Percentiles rank a stretch among this genome's conserved stretches.
Evolutionary conservation across 2,888 invertebrate genomes (phyloP).

Genomic region (Leucoma salicis): DNA sequence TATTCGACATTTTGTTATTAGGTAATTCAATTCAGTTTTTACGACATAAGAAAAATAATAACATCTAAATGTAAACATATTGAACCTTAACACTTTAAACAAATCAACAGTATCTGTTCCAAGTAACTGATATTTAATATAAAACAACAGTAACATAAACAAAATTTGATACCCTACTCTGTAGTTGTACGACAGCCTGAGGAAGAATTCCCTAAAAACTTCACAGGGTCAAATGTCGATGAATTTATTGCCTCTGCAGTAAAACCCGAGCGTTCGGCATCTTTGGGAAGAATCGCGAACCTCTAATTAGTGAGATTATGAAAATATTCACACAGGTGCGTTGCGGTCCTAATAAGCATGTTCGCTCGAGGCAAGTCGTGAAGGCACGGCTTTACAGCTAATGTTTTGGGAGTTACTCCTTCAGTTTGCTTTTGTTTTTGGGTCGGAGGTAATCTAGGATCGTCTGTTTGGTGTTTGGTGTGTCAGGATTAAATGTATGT

Average conservation of each 20-base stretch:
- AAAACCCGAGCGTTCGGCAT: slow-evolving; percentile 70
- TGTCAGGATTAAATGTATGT: slow-evolving; percentile 24
- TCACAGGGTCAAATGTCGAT: slow-evolving; percentile 79
- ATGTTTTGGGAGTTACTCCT: slow-evolving; percentile 74
- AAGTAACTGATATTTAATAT: slow-evolving; percentile 37
- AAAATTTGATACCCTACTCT: slow-evolving; percentile 47
- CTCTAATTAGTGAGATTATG: slow-evolving; percentile 81
- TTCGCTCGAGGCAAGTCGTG: slow-evolving; percentile 78
- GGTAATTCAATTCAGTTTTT: slow-evolving; percentile 13
- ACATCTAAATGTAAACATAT: slow-evolving; percentile 20
- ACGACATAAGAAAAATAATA: slow-evolving; percentile 15
- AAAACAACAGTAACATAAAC: slow-evolving; percentile 31
- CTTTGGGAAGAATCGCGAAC: slow-evolving; percentile 80
- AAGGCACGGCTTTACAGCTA: slow-evolving; percentile 46
- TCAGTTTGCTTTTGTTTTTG: slow-evolving; percentile 63
- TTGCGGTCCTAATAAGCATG: slow-evolving; percentile 75
- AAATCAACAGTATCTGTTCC: slow-evolving; percentile 26
- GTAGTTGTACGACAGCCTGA: slow-evolving; percentile 61
- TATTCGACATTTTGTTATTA: slow-evolving; percentile 4
- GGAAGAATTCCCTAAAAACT: slow-evolving; percentile 75
- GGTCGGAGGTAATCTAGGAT: slow-evolving; percentile 64
- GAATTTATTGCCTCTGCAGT: slow-evolving; percentile 80
- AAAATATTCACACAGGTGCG: slow-evolving; percentile 82
- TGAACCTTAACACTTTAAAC: slow-evolving; percentile 22
- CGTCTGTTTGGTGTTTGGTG: slow-evolving; percentile 33